Evolutionary conservation across 2,113 vertebrate genomes (phyloP), one percentile per base, ranked within the genome.

Genomic region (Candoia aspera): DNA sequence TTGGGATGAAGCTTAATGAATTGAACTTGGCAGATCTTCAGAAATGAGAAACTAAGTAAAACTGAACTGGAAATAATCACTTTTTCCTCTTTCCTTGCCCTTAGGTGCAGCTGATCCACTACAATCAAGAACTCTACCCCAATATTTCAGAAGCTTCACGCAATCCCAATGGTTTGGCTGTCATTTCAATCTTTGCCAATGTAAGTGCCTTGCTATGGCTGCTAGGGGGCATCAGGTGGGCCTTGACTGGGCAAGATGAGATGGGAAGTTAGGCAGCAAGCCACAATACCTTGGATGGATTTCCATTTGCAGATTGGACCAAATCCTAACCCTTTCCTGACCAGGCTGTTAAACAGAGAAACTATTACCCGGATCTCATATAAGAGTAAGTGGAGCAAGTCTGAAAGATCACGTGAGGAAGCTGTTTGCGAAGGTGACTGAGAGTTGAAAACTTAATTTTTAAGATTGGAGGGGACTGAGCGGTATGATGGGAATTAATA

Each of bases 101-200:
- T 87, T 91, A 97, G 97, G 97, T 97, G 54, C 97, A 97, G 87
- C 95, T 97, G 83, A 97, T 97, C 54, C 97, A 97, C 93, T 97
- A 97, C 95, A 97, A 97, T 92, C 96, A 97, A 88, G 97, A 97
- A 88, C 96, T 97, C 86, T 97, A 97, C 0, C 96, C 95, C 87
- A 97, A 97, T 46, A 94, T 97, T 92, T 96, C 96, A 0, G 96
- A 97, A 0, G 97, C 97, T 49, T 96, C 97, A 8, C 92, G 96
- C 24, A 96, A 97, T 89, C 97, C 97, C 91, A 97, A 97, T 26
- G 97, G 97, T 33, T 87, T 97, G 93, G 96, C 97, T 88, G 95
- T 97, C 87, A 96, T 97, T 95, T 96, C 97, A 58, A 94, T 97
- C 90, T 97, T 97, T 93, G 93, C 97, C 68, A 96, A 97, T 90